Evolutionary conservation across 2,113 vertebrate genomes (phyloP).

Genomic region (Neodon shergylaensis): DNA sequence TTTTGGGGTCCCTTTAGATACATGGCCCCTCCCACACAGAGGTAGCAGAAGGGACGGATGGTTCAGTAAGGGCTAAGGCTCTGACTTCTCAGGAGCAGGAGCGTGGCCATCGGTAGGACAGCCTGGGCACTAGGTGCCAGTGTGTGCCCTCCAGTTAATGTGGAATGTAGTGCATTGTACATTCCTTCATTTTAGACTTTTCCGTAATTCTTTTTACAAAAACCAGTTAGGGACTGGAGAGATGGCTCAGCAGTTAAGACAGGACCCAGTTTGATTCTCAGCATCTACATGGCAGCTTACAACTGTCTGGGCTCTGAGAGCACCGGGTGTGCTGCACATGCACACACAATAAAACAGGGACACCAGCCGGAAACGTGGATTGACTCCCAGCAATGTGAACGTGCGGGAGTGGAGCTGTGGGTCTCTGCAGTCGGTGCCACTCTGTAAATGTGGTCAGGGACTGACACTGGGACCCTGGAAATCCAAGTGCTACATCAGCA

Average conservation of each 20-base stretch:
- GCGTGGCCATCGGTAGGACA: accelerated
- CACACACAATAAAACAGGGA: neutral
- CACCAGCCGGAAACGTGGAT: neutral
- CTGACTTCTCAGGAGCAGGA: neutral
- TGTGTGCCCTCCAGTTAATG: too few relatives aligned
- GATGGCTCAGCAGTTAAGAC: neutral
- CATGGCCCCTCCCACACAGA: neutral
- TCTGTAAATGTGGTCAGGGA: neutral
- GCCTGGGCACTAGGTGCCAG: accelerated
- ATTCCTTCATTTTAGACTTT: neutral
- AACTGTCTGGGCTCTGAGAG: neutral
- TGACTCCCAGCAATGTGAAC: neutral
- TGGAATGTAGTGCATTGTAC: too few relatives aligned
- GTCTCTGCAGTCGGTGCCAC: constrained; percentile 50
- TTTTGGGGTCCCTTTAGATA: neutral
- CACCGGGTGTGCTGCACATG: too few relatives aligned
- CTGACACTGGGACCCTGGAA: neutral
- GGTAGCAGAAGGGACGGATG: neutral
- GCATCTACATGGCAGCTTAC: neutral
- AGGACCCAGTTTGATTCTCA: neutral
- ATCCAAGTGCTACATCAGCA: constrained; percentile 42
- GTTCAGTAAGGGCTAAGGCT: neutral
- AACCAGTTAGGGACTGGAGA: neutral
- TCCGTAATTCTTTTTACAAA: neutral
- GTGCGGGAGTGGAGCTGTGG: neutral